Conservation (phyloP, 2,888 invertebrate genomes). For the Hydrotaea diabolus region DNA sequence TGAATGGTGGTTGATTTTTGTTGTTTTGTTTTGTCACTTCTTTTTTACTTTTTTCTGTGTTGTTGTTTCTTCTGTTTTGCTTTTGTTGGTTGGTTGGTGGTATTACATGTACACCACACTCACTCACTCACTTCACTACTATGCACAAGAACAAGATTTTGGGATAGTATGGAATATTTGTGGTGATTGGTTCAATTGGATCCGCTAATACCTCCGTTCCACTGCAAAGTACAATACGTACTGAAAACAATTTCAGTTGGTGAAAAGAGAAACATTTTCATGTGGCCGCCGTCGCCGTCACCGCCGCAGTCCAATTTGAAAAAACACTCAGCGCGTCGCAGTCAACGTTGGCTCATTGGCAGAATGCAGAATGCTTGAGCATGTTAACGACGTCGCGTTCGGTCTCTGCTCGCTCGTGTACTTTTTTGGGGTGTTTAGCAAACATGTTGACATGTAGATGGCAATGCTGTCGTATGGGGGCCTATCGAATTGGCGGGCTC, state of each 20-base stretch:
- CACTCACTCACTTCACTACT: conserved; percentile 65
- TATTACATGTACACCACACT: conserved; percentile 25
- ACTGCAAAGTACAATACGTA: conserved; percentile 74
- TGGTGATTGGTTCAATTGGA: conserved; percentile 63
- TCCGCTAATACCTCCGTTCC: conserved; percentile 73
- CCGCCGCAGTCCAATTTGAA: conserved; percentile 16
- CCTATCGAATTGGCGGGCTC: too few relatives aligned
- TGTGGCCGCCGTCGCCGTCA: conserved; percentile 9
- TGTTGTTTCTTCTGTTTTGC: conserved; percentile 44
- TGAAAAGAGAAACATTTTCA: conserved; percentile 67
- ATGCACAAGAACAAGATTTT: conserved; percentile 24
- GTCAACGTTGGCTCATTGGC: background rate
- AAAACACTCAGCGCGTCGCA: background rate
- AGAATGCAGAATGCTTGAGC: background rate
- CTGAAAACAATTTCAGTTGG: conserved; percentile 70
- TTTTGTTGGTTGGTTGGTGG: conserved; percentile 52
- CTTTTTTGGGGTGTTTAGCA: too few relatives aligned
- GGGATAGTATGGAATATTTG: conserved; percentile 46
- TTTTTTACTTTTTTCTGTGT: too few relatives aligned
- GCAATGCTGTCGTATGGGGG: background rate
- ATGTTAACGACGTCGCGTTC: background rate
- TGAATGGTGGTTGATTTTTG: conserved; percentile 53
- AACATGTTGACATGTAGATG: background rate
- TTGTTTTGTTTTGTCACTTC: conserved; percentile 48
- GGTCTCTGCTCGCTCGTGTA: background rate